Base-by-base conservation (phyloP, 2,888 invertebrate species). In the Drosophila paranaensis region DNA sequence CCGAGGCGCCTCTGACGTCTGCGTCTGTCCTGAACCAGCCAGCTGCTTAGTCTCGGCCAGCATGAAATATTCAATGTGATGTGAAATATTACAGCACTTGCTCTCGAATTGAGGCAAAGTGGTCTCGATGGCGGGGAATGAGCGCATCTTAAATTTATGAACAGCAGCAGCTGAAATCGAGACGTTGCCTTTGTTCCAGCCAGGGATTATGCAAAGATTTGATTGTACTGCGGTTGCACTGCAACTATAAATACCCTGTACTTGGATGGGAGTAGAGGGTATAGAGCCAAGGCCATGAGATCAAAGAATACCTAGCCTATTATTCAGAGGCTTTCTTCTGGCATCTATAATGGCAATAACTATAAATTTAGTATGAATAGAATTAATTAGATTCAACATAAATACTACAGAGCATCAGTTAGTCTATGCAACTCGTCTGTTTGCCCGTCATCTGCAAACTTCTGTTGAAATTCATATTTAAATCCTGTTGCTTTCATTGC, bases 41-140 rank as follows among this genome's bases (percentile, higher is more conserved):
- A 2, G n/a, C 33, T 10, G 57, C 46, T 58, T 45, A 33, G 46
- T 63, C 58, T 48, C 42, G 50, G 60, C 53, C 65, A 55, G 65
- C 56, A 73, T 77, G 43, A 62, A 73, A 66, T 69, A 69, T 78
- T 69, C 68, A 79, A 72, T 70, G 60, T 42, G 37, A 55, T 73
- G 76, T 73, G 68, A 79, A 79, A 73, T 79, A 73, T 76, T 70
- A 73, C 70, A 65, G 70, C 65, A 72, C 70, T 68, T 72, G 72
- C 48, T 62, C 71, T 68, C 37, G 39, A 68, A 60, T 46, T 61
- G 42, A 43, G 58, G 42, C 61, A 60, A 50, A 53, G 37, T 25
- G 37, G 53, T 20, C 20, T 53, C 53, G 39, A 39, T 54, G 43
- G n/a, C 16, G 0, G 11, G 25, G 30, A 35, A n/a, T 9, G 20